A percentile compares a stretch with the other conserved stretches of the same genome.
Conservation (phyloP, 2,888 invertebrate genomes). For the Diadegma fenestrale region DNA sequence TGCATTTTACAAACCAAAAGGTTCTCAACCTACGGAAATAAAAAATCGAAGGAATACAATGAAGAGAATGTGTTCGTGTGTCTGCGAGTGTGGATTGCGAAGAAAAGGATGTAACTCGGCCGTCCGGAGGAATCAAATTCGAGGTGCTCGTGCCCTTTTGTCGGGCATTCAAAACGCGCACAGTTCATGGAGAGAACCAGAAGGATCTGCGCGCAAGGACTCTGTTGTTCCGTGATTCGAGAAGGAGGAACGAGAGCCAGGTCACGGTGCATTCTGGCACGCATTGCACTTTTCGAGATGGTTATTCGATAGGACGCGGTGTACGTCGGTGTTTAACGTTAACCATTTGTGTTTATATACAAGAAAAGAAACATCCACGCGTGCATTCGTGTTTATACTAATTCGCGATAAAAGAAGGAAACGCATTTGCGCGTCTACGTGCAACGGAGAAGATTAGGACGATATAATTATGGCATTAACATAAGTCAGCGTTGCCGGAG, state of each 20-base stretch:
- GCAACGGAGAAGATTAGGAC: constrained; percentile 82
- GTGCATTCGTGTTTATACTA: neutral
- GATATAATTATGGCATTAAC: constrained; percentile 85
- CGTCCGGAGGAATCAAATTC: neutral
- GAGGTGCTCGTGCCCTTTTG: constrained; percentile 12
- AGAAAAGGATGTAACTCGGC: neutral
- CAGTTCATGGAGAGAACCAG: constrained; percentile 15
- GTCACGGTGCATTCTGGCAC: constrained; percentile 82
- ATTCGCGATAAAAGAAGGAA: constrained; percentile 15
- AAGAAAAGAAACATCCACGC: neutral
- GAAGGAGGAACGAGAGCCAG: constrained; percentile 57
- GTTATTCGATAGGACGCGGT: constrained; percentile 82
- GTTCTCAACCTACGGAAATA: constrained; percentile 48
- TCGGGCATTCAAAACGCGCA: neutral
- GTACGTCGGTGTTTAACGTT: constrained; percentile 77
- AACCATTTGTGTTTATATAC: constrained; percentile 56
- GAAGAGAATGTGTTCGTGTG: neutral
- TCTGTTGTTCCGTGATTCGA: constrained; percentile 61
- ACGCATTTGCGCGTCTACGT: constrained; percentile 15
- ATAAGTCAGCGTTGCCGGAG: constrained; percentile 82
- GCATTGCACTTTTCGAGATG: constrained; percentile 84
- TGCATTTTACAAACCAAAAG: constrained; percentile 44
- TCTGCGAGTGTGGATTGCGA: neutral
- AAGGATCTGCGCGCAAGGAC: constrained; percentile 34
- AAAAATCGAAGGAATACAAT: constrained; percentile 27